These are phyloP conservation scores for Spodoptera picta DNA, from an alignment of 2,888 invertebrate species.

Conservation along the genomic window DNA sequence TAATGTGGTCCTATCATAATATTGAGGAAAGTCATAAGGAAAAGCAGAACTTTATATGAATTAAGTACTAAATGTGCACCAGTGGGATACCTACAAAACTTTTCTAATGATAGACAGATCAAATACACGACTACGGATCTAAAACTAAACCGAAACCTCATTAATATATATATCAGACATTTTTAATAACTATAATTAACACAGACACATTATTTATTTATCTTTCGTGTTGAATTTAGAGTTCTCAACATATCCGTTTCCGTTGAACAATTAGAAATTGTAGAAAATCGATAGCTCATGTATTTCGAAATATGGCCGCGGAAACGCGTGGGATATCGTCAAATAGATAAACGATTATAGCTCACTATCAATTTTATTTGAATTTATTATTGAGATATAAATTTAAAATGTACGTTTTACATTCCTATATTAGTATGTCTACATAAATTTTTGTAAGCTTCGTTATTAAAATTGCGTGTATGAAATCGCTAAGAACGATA, in stretches of 20 bases:
- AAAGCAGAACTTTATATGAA: too few species aligned
- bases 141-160: constrained; percentile 2
- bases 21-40: too few species aligned
- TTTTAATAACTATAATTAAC: constrained; percentile 53
- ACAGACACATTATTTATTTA: constrained; percentile 41
- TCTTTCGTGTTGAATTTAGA: constrained; percentile 33
- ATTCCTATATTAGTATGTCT: too few species aligned
- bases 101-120: too few species aligned
- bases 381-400: constrained; percentile 11
- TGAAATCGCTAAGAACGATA: too few species aligned
- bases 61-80: too few species aligned
- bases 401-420: not conserved
- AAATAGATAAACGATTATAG: constrained; percentile 27
- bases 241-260: constrained; percentile 51
- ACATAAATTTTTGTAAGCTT: too few species aligned
- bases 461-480: too few species aligned
- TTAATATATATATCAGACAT: constrained; percentile 21
- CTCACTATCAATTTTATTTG: constrained; percentile 16
- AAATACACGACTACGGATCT: too few species aligned
- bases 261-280: constrained; percentile 37
- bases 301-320: constrained; percentile 19
- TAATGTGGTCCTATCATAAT: too few species aligned
- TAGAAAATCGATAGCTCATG: constrained; percentile 14
- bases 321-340: constrained; percentile 14
- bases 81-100: too few species aligned